Evolutionary conservation across 1,140 invertebrate species (phyloP), one percentile per base, ranked within the genome.

Genomic region (Trichonephila clavata): DNA sequence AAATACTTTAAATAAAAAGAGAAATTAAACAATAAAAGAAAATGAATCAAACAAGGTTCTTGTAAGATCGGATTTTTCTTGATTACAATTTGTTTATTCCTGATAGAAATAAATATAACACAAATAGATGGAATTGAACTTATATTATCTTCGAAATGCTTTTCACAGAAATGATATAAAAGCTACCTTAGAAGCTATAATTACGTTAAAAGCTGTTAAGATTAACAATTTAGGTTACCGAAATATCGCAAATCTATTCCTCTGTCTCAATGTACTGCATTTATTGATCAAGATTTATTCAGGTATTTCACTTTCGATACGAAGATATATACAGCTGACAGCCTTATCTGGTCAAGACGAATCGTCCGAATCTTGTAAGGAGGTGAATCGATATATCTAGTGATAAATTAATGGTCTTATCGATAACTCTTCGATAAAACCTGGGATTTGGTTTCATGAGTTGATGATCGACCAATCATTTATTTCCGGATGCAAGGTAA

Each of bases 391-490:
- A 20, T 32, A 16, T 63, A 63, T 63, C 61, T 18, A 3, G 71
- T 77, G 71, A 77, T 77, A 77, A 77, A 77, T 77, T 77, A 77
- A 77, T 39, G 71, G 0, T 13, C 27, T 14, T 8, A 39, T 32
- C 71, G 27, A 77, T 77, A 77, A 77, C 71, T 77, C 71, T 39
- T 18, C 27, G 71, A 77, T 77, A 77, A 77, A 77, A 77, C 71
- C 71, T 7, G 18, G 71, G 71, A 32, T 32, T 77, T 77, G 24
- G 71, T 18, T 77, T 77, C 27, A 27, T 32, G 24, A 32, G 24
- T 10, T 27, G 71, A 32, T 77, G 27, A 27, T 77, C 24, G 27
- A 77, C 24, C 71, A 0, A 77, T 32, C 71, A 77, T 77, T 39
- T 32, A 77, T 77, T 77, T 77, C 71, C 27, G 71, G 71, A 77